A percentile compares a stretch with the other conserved stretches of the same genome.
phyloP scores from a whole-genome alignment of 2,888 invertebrate genomes.

The Uropetala carovei region DNA sequence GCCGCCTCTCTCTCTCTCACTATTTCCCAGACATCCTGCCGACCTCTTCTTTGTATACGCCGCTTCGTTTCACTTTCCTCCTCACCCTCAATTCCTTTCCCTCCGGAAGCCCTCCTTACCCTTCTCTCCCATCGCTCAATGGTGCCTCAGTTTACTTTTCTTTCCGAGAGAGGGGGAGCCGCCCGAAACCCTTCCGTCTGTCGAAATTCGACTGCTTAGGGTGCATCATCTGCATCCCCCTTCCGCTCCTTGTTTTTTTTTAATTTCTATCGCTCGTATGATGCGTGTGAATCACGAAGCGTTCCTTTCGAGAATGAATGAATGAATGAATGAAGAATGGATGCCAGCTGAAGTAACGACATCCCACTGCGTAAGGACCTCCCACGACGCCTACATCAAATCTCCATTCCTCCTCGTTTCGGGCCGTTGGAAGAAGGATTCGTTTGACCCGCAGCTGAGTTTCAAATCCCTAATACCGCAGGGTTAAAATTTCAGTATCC shows the following conservation, averaged over 20 bases:
- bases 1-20: background rate
- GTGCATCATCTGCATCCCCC: background rate
- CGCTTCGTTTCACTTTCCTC: background rate
- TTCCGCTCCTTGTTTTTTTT: background rate
- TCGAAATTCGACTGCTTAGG: too few species aligned
- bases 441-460: too few species aligned
- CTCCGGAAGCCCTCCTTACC: background rate
- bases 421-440: too few species aligned
- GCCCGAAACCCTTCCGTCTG: background rate
- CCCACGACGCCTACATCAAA: too few species aligned
- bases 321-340: conserved; percentile 5
- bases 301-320: background rate
- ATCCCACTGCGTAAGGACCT: too few species aligned
- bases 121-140: background rate
- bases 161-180: background rate
- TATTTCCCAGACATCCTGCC: background rate
- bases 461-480: too few species aligned
- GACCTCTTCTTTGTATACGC: background rate
- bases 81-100: background rate
- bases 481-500: too few species aligned
- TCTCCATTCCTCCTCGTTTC: too few species aligned
- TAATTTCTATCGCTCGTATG: background rate
- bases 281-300: background rate
- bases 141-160: background rate
- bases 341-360: too few species aligned